Evolutionary conservation across 2,888 invertebrate species (phyloP).

Genomic region (Melinaea menophilus): DNA sequence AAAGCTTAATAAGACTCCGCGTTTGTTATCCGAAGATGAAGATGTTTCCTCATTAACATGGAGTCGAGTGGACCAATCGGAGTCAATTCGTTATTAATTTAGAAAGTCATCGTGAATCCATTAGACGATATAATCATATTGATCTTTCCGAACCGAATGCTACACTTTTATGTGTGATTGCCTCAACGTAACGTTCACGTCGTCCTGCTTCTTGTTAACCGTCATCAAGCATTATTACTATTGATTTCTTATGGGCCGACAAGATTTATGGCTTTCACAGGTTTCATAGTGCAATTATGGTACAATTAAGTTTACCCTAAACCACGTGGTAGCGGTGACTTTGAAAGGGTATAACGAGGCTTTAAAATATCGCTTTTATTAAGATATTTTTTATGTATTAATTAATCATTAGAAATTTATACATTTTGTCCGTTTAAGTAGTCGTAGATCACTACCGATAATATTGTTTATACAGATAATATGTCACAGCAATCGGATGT

Average conservation of each 20-base stretch:
- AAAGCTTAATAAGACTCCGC: conserved; percentile 49
- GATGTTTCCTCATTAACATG: conserved; percentile 69
- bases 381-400: not conserved
- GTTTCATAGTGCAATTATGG: conserved; percentile 60
- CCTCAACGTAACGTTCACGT: conserved; percentile 63
- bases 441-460: not conserved
- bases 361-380: not conserved
- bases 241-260: conserved; percentile 58
- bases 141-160: conserved; percentile 55
- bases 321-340: not conserved
- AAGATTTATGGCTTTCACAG: conserved; percentile 68
- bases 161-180: conserved; percentile 62
- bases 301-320: conserved; percentile 44
- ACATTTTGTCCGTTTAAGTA: not conserved
- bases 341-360: not conserved
- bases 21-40: conserved; percentile 59
- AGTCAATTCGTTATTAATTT: conserved; percentile 70
- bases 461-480: not conserved
- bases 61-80: conserved; percentile 50
- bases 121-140: conserved; percentile 71
- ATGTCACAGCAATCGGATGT: conserved; percentile 52
- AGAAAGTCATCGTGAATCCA: conserved; percentile 74
- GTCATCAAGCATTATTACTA: conserved; percentile 64
- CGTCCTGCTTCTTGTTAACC: conserved; percentile 73
- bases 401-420: not conserved